phyloP scores from a whole-genome alignment of 23 tunicate genomes.

The Phallusia fumigata region DNA sequence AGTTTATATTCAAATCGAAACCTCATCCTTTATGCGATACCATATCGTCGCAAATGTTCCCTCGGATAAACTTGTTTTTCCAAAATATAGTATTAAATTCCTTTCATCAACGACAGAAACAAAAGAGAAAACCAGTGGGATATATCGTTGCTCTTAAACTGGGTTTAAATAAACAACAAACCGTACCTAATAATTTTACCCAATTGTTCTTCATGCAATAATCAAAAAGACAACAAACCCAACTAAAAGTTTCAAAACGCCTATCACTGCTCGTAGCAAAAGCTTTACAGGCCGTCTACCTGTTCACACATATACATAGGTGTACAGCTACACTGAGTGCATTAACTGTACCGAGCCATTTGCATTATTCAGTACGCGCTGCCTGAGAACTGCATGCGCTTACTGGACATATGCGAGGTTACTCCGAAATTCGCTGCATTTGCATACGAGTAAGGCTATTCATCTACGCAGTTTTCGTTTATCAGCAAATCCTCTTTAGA shows the following conservation, averaged over 20 bases:
- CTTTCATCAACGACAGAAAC: no score
- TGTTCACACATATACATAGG: background rate
- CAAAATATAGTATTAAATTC: no score
- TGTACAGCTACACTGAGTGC: background rate
- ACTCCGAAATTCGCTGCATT: background rate
- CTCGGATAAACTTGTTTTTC: no score
- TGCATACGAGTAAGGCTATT: background rate
- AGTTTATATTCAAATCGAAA: background rate
- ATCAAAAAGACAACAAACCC: no score
- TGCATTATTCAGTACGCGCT: slow-evolving; percentile 2
- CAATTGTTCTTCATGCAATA: no score
- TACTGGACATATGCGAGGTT: background rate
- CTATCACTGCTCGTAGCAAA: background rate
- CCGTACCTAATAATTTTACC: no score
- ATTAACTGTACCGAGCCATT: background rate
- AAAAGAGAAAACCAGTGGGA: no score
- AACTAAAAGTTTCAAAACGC: no score
- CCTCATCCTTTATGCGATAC: background rate
- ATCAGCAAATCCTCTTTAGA: background rate
- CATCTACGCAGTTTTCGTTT: background rate
- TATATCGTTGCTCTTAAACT: no score
- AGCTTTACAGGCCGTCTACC: background rate
- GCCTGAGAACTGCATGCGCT: background rate
- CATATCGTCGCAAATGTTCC: background rate
- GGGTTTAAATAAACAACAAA: no score